These are phyloP conservation scores for Cyrtonyx montezumae DNA, from an alignment of 2,113 vertebrate genomes.

Conservation along the genomic window DNA sequence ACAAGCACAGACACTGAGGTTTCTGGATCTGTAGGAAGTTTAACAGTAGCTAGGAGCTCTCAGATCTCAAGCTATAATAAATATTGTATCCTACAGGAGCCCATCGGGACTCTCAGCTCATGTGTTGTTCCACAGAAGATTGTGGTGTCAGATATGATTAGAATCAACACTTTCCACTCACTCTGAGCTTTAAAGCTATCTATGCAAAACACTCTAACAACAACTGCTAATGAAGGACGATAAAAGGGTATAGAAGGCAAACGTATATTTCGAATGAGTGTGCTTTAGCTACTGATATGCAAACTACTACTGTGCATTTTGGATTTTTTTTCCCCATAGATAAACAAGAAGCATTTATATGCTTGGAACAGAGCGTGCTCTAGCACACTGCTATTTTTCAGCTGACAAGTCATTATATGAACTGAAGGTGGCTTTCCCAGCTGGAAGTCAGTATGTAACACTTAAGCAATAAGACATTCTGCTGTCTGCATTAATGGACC, in stretches of 20 bases:
- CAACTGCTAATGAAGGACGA: conserved; percentile 37
- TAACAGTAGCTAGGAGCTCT: conserved; percentile 73
- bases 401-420: conserved; percentile 29
- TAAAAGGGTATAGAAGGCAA: background rate
- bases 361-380: background rate
- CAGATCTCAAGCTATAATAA: conserved; percentile 77
- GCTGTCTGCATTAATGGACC: conserved; percentile 26
- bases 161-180: conserved; percentile 75
- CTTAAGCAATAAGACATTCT: background rate
- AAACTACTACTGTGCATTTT: background rate
- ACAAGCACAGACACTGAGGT: conserved; percentile 42
- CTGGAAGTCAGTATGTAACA: conserved; percentile 8
- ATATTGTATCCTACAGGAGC: conserved; percentile 75
- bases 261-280: background rate
- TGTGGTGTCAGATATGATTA: conserved; percentile 79
- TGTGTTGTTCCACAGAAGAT: conserved; percentile 71
- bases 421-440: conserved; percentile 36
- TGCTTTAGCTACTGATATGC: background rate
- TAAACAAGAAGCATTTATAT: background rate
- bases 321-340: background rate
- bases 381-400: background rate
- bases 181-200: conserved; percentile 64
- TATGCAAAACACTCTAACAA: conserved; percentile 49
- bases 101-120: conserved; percentile 73
- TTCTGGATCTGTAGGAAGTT: conserved; percentile 67